Base-by-base conservation (phyloP, 2,797 vertebrate species). In the Xerus rutilus region DNA sequence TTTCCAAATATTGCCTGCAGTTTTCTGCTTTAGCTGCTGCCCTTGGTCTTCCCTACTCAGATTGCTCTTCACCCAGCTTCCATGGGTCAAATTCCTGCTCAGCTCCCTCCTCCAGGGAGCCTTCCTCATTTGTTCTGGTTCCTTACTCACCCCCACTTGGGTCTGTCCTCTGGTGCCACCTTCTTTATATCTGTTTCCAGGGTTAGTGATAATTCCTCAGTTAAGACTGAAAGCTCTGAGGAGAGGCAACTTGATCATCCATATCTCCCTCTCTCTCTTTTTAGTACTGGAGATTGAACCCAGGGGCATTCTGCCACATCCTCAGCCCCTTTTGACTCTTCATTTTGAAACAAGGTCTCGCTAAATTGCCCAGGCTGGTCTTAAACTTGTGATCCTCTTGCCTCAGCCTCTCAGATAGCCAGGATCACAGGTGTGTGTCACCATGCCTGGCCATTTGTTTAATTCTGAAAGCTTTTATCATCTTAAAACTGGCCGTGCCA, bases 391-490 rank as follows among this genome's bases (percentile, higher is more conserved):
- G 15, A n/a, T 67, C 65, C 65, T 67, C 65, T 30, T n/a, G 32
- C 15, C 32, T 67, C 32, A 67, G 65, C 65, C 32, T n/a, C 65
- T 6, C 5, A 14, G 32, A 7, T n/a, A 67, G 32, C 65, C 30
- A 28, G 32, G 32, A 67, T 67, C 32, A 67, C 14, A 17, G 6
- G 30, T 6, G 14, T 67, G 65, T 8, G 32, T 25, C 59, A 62
- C 59, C 1, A 2, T 25, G 23, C 59, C 59, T 62, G 8, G 23
- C 23, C 79, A 84, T 73, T 86, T 67, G 67, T 91, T 91, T 85
- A 59, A 69, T 72, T 93, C 59, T 73, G 69, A 91, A 94, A 88
- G 74, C 11, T 88, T 79, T 86, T 78, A 57, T 83, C 78, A 72
- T 43, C 74, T 79, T 93, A 83, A 89, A 93, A 52, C 77, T 81